Evolutionary conservation across 2,888 invertebrate species (phyloP).

Genomic region (Caenorhabditis sinica): DNA sequence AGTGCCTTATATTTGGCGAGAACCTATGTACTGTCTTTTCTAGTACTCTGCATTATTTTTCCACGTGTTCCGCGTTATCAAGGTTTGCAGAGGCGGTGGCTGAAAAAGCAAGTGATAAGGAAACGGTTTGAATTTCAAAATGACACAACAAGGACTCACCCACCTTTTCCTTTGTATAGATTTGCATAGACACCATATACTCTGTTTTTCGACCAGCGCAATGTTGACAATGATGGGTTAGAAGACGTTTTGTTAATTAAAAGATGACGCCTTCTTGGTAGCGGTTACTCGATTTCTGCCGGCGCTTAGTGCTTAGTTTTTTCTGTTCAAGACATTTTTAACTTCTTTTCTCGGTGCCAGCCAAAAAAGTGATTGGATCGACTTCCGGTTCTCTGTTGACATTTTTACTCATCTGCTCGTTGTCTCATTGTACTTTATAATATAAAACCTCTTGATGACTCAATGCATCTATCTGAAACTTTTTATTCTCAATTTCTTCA

Average conservation of each 20-base stretch:
- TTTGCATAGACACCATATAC: constrained; percentile 4
- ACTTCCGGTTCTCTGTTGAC: constrained; percentile 56
- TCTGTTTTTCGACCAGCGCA: constrained; percentile 29
- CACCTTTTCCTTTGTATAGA: constrained; percentile 19
- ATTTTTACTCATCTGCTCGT: constrained; percentile 48
- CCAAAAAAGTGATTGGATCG: constrained; percentile 41
- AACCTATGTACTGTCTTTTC: no score
- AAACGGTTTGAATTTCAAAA: background rate
- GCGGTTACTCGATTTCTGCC: background rate
- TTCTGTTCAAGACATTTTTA: constrained; percentile 17
- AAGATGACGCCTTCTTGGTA: constrained; percentile 39
- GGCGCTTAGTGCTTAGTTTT: background rate
- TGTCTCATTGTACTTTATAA: constrained; percentile 19
- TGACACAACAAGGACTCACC: constrained; percentile 51
- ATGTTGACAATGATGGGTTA: constrained; percentile 30
- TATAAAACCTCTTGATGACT: constrained; percentile 17
- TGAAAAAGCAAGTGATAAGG: constrained; percentile 15
- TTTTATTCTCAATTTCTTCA: background rate
- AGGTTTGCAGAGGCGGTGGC: constrained; percentile 21
- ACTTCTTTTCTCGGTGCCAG: background rate
- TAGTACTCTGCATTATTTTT: background rate
- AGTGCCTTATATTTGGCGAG: no score
- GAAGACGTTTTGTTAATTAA: constrained; percentile 54
- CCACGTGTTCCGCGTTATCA: constrained; percentile 6
- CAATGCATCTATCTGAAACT: background rate